These are phyloP conservation scores for Rhingia campestris DNA, from an alignment of 2,888 invertebrate genomes.

Conservation along the genomic window DNA sequence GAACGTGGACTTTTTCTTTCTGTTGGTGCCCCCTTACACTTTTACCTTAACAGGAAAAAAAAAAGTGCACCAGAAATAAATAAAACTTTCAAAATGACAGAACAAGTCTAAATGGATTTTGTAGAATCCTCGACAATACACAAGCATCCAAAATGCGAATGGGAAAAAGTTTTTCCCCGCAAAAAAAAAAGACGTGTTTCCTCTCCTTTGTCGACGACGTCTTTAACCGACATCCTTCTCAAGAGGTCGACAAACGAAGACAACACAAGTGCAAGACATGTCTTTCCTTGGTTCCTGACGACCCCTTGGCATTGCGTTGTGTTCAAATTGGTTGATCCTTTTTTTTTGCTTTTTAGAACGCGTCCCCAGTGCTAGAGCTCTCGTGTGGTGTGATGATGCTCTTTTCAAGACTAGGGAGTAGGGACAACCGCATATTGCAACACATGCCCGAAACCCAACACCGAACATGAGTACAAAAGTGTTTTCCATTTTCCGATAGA, in stretches of 20 bases:
- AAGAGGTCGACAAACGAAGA: slow-evolving; percentile 30
- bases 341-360: slow-evolving; percentile 2
- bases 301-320: slow-evolving; percentile 57
- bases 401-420: slow-evolving; percentile 17
- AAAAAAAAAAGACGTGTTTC: slow-evolving; percentile 42
- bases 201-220: slow-evolving; percentile 16
- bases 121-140: slow-evolving; percentile 1
- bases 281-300: slow-evolving; percentile 44
- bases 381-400: slow-evolving; percentile 28
- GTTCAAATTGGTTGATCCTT: slow-evolving; percentile 41
- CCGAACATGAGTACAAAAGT: slow-evolving; percentile 29
- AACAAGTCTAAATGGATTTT: slow-evolving; percentile 58
- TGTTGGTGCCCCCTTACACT: slow-evolving; percentile 29
- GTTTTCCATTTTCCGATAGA: slow-evolving; percentile 23
- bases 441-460: background rate
- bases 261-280: slow-evolving; percentile 63
- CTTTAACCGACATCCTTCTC: slow-evolving; percentile 14
- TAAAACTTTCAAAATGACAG: slow-evolving; percentile 36
- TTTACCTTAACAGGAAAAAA: slow-evolving; percentile 29
- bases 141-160: slow-evolving; percentile 31
- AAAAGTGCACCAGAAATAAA: background rate
- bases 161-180: slow-evolving; percentile 55
- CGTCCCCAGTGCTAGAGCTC: background rate
- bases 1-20: slow-evolving; percentile 8
- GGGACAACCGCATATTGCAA: slow-evolving; percentile 15